Evolutionary conservation across 2,797 vertebrate genomes (phyloP), one percentile per base, ranked within the genome.

Genomic region (Meda fulgida): DNA sequence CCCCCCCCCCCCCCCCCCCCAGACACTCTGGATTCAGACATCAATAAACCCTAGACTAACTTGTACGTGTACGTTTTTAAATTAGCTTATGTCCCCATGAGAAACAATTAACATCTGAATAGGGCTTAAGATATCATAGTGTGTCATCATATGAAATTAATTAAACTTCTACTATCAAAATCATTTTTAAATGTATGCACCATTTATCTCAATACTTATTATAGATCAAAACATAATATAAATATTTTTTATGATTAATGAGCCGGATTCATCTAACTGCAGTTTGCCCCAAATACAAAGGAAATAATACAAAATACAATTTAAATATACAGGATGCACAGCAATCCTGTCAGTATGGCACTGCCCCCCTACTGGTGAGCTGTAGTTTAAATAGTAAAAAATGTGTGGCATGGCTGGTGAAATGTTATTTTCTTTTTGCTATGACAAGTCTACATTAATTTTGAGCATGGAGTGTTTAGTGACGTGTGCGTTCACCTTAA

Each of bases 401-500:
- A 81, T 58, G 14, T 81, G 13, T 19, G 31, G 21, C 31, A 38
- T n/a, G 0, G 3, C 51, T 67, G 13, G 3, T 14, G 3, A 31
- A 18, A 58, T 43, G 2, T 26, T 5, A 70, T 70, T 36, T 67
- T 34, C 18, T 67, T 67, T 67, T 21, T 40, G 36, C 4, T n/a
- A 19, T 10, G 8, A 73, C 4, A 26, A 34, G 8, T 66, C 19
- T 46, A 55, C 4, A 6, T 55, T 14, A 8, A 48, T 34, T 31
- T 55, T 55, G 9, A 18, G 29, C 6, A 14, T 63, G 6, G n/a
- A 58, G 65, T 53, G 23, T 58, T 36, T 26, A 53, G 31, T 38
- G 1, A 9, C 0, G 21, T 78, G 66, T 38, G 78, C 3, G 5
- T 40, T 80, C 14, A 97, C 96, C 96, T 96, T 90, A 97, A 93